Conservation (phyloP, 2,113 vertebrate genomes). For the Takifugu flavidus region DNA sequence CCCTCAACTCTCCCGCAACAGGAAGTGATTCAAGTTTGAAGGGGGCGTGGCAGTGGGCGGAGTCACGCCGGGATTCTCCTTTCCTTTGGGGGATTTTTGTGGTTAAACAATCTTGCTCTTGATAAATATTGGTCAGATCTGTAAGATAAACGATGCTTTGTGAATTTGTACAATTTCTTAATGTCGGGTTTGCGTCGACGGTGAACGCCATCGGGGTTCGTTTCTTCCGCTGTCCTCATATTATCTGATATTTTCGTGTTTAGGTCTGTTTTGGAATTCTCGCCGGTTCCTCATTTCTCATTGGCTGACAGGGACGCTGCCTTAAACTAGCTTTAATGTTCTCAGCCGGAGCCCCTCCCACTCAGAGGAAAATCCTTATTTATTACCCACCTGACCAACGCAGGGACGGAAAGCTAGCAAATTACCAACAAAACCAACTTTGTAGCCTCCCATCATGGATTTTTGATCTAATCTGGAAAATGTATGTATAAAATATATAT, state of each 20-base stretch:
- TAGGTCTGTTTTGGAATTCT: conserved; percentile 52
- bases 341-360: conserved; percentile 60
- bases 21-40: no score
- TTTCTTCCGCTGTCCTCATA: conserved; percentile 65
- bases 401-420: conserved; percentile 45
- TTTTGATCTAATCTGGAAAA: conserved; percentile 66
- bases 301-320: conserved; percentile 89
- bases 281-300: conserved; percentile 86
- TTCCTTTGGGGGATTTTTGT: conserved; percentile 48
- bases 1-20: no score
- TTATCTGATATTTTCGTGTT: conserved; percentile 60
- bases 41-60: not conserved
- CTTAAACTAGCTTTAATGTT: conserved; percentile 84
- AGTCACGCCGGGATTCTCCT: conserved; percentile 54
- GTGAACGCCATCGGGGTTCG: conserved; percentile 76
- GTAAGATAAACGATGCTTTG: conserved; percentile 84
- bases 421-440: conserved; percentile 33
- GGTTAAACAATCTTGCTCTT: conserved; percentile 82
- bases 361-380: conserved; percentile 70
- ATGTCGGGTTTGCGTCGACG: conserved; percentile 57
- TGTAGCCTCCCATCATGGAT: conserved; percentile 31
- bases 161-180: conserved; percentile 87
- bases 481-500: conserved; percentile 70
- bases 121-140: conserved; percentile 83
- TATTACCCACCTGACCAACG: conserved; percentile 66